A percentile compares a stretch with the other conserved stretches of the same genome.
Conservation (phyloP, 1,140 invertebrate genomes). For the Teleopsis dalmanni region DNA sequence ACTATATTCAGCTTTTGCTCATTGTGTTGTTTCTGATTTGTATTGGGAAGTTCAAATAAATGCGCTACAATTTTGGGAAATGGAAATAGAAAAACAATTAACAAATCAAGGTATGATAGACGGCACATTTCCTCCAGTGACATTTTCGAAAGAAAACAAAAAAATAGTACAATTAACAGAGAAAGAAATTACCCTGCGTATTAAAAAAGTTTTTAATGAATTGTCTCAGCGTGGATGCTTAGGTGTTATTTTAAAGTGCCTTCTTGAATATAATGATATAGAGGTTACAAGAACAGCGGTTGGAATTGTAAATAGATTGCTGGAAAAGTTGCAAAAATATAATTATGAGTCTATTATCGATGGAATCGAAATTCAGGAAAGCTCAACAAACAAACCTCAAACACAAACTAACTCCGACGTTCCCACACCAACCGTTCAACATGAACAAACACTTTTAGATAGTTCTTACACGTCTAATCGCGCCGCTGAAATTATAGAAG, state of each 20-base stretch:
- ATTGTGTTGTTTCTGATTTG: constrained; percentile 59
- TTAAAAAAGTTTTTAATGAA: constrained; percentile 59
- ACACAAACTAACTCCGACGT: background rate
- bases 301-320: constrained; percentile 50
- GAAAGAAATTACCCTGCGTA: constrained; percentile 56
- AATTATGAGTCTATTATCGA: constrained; percentile 15
- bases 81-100: constrained; percentile 56
- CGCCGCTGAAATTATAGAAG: no score
- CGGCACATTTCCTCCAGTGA: constrained; percentile 64
- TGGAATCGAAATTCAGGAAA: background rate
- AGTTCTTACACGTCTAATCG: no score
- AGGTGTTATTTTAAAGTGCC: constrained; percentile 55
- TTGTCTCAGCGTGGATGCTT: constrained; percentile 58
- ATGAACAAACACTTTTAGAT: background rate
- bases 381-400: background rate
- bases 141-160: constrained; percentile 66
- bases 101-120: constrained; percentile 72
- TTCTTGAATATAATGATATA: constrained; percentile 63
- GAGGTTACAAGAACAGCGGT: constrained; percentile 58
- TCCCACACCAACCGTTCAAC: background rate
- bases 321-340: constrained; percentile 43
- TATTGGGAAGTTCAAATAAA: constrained; percentile 72
- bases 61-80: constrained; percentile 62
- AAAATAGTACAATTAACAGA: constrained; percentile 67
- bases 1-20: constrained; percentile 54